A percentile compares a stretch with the other conserved stretches of the same genome.
These are phyloP conservation scores for Aleiodes alternator DNA, from an alignment of 2,888 invertebrate genomes.

Conservation along the genomic window DNA sequence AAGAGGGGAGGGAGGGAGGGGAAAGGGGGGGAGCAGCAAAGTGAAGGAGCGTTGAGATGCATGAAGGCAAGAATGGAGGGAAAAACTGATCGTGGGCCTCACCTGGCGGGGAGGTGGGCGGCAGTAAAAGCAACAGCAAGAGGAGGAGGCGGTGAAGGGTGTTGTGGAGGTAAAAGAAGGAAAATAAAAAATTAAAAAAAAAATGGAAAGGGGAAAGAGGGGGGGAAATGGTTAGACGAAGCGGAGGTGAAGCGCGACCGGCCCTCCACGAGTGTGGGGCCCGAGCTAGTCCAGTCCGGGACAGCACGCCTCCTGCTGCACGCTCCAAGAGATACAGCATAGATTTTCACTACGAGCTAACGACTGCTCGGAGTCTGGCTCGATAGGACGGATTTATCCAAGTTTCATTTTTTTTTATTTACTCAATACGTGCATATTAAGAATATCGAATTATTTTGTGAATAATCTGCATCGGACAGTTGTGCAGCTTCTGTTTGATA, in stretches of 20 bases:
- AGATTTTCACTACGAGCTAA: slow-evolving; percentile 53
- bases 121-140: slow-evolving; percentile 54
- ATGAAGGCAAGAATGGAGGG: slow-evolving; percentile 47
- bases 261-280: slow-evolving; percentile 73
- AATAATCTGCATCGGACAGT: too few relatives aligned
- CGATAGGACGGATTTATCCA: neutral
- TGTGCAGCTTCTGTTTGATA: slow-evolving; percentile 33
- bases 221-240: slow-evolving; percentile 65
- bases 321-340: slow-evolving; percentile 72
- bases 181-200: neutral
- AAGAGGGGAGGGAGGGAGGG: neutral
- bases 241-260: slow-evolving; percentile 73
- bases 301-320: slow-evolving; percentile 75
- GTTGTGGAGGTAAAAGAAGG: slow-evolving; percentile 47
- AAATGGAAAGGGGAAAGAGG: slow-evolving; percentile 40
- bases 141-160: slow-evolving; percentile 57
- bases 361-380: slow-evolving; percentile 33
- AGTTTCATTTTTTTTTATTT: neutral
- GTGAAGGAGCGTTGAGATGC: slow-evolving; percentile 13
- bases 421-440: too few relatives aligned
- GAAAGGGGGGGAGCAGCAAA: slow-evolving; percentile 15
- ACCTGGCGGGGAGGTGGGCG: slow-evolving; percentile 56
- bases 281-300: slow-evolving; percentile 74
- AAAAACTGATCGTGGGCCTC: slow-evolving; percentile 45
- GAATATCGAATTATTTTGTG: too few relatives aligned